Percentiles rank a stretch among this genome's conserved stretches.
phyloP scores from a whole-genome alignment of 35 echinoderm and acorn worm genomes.

The Amphiura filiformis region DNA sequence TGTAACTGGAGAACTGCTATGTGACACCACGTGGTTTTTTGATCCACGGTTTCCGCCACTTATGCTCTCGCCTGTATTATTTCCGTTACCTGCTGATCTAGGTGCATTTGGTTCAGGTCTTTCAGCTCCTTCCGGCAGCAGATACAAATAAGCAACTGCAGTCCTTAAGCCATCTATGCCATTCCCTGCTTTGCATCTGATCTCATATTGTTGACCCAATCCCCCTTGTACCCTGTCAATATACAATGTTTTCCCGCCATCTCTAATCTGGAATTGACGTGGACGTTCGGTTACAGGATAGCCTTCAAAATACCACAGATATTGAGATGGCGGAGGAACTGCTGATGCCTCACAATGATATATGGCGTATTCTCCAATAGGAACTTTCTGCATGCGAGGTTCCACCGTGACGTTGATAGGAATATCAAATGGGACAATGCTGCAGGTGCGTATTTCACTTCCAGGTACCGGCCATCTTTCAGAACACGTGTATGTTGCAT shows the following conservation, averaged over 20 bases:
- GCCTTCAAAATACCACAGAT: constrained; percentile 53
- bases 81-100: background rate
- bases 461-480: constrained; percentile 35
- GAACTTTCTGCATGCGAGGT: background rate
- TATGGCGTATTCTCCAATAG: constrained; percentile 2
- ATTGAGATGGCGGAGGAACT: constrained; percentile 35
- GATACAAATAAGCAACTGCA: constrained; percentile 39
- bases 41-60: background rate
- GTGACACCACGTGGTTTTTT: background rate
- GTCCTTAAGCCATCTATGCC: constrained; percentile 28
- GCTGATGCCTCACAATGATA: constrained; percentile 28
- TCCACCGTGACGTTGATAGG: constrained; percentile 47
- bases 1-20: constrained; percentile 6
- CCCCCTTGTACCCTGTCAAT: constrained; percentile 18
- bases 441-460: constrained; percentile 30
- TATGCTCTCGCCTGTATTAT: background rate
- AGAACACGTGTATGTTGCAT: constrained; percentile 49
- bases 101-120: background rate
- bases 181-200: constrained; percentile 45
- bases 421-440: constrained; percentile 61
- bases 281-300: constrained; percentile 54
- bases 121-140: constrained; percentile 2
- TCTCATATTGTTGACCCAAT: constrained; percentile 21
- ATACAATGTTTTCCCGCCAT: constrained; percentile 30
- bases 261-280: constrained; percentile 25